Conservation (phyloP, 1,140 invertebrate genomes). For the Cherax quadricarinatus region DNA sequence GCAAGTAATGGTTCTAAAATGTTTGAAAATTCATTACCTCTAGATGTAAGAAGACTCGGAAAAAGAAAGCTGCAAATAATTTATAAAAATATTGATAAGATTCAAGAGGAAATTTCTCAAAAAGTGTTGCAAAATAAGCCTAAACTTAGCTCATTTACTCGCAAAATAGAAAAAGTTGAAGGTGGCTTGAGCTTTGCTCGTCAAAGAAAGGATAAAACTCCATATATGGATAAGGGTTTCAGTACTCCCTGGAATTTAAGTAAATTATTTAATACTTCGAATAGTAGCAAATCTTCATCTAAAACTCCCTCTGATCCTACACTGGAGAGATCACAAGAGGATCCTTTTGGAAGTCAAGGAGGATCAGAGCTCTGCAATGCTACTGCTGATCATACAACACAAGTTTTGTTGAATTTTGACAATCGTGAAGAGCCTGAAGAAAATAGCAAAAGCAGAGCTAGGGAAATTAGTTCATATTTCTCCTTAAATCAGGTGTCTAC, state of each 20-base stretch:
- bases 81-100: neutral
- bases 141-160: conserved; percentile 24
- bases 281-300: conserved; percentile 42
- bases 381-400: neutral
- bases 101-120: neutral
- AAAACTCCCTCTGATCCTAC: conserved; percentile 39
- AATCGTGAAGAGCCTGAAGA: neutral
- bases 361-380: neutral
- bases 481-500: neutral
- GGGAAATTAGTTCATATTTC: neutral
- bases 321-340: conserved; percentile 11
- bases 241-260: conserved; percentile 17
- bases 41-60: neutral
- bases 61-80: neutral
- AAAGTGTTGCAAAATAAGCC: neutral
- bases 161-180: conserved; percentile 26
- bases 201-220: conserved; percentile 49
- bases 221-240: conserved; percentile 34
- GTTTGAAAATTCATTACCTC: neutral
- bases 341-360: conserved; percentile 24
- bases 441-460: neutral
- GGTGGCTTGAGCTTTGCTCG: conserved; percentile 34
- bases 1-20: neutral
- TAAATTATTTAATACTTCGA: neutral
- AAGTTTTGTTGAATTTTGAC: neutral